Conservation (phyloP, 2,888 invertebrate species). For the Caenorhabditis sinica region DNA sequence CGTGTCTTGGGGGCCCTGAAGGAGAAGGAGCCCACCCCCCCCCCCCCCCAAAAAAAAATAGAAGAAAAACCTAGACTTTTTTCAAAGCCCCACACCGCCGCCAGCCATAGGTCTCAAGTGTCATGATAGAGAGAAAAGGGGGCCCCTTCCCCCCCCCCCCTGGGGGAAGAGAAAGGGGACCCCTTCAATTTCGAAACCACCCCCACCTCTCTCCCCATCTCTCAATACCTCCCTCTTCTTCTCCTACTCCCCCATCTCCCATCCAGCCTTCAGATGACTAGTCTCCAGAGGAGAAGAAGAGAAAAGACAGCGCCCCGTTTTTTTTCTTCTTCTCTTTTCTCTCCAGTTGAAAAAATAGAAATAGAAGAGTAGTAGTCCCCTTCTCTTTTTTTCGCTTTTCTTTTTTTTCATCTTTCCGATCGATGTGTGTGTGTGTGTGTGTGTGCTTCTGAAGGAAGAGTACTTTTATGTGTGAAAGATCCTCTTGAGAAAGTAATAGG, state of each 20-base stretch:
- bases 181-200: conserved; percentile 19
- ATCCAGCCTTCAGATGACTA: conserved; percentile 6
- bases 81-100: too few species aligned
- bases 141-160: not conserved
- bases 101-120: conserved; percentile 6
- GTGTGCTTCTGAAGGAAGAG: not conserved
- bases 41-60: too few species aligned
- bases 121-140: not conserved
- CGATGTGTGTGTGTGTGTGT: conserved; percentile 11
- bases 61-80: not conserved
- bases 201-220: not conserved
- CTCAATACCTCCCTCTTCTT: not conserved
- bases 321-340: conserved; percentile 5
- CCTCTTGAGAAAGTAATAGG: not conserved
- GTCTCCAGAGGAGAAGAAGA: not conserved
- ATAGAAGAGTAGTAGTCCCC: conserved; percentile 4
- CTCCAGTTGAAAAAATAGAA: not conserved
- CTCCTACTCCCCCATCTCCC: not conserved
- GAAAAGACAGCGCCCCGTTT: not conserved
- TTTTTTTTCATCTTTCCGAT: conserved; percentile 30
- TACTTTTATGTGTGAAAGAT: not conserved
- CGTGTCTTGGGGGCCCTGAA: not conserved
- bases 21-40: too few species aligned
- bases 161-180: too few species aligned
- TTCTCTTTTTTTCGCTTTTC: conserved; percentile 7